Evolutionary conservation across 2,888 invertebrate species (phyloP).

Genomic region (Parasteatoda lunata): DNA sequence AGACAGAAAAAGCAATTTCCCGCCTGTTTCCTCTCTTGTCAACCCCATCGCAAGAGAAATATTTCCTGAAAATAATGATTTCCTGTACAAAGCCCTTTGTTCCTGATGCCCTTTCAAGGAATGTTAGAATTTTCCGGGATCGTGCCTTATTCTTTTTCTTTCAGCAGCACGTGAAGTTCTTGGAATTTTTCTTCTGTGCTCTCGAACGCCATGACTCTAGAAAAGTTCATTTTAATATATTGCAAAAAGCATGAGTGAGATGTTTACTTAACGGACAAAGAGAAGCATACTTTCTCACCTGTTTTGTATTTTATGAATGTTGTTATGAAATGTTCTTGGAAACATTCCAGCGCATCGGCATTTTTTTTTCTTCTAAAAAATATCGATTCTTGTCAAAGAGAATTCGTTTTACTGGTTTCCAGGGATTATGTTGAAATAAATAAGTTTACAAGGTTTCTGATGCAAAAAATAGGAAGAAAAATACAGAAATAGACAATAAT

Average conservation of each 20-base stretch:
- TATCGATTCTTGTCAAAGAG: too few relatives aligned
- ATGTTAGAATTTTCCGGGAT: background rate
- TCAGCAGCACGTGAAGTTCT: constrained; percentile 22
- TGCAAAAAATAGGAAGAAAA: too few relatives aligned
- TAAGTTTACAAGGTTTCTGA: too few relatives aligned
- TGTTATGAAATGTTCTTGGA: too few relatives aligned
- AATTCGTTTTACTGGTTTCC: too few relatives aligned
- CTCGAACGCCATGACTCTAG: background rate
- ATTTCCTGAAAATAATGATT: constrained; percentile 64
- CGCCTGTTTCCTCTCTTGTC: constrained; percentile 13
- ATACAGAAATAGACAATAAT: too few relatives aligned
- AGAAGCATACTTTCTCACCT: too few relatives aligned
- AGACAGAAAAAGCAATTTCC: constrained; percentile 43
- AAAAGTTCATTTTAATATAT: background rate
- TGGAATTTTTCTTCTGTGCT: constrained; percentile 6
- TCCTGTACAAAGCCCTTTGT: constrained; percentile 43
- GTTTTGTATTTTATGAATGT: too few relatives aligned
- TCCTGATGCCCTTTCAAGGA: constrained; percentile 33
- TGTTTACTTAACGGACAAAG: background rate
- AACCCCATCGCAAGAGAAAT: constrained; percentile 22
- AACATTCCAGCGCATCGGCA: too few relatives aligned
- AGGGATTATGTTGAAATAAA: too few relatives aligned
- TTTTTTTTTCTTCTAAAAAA: too few relatives aligned
- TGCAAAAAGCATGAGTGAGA: background rate
- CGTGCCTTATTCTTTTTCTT: background rate